Evolutionary conservation across 1,140 invertebrate species (phyloP).

Genomic region (Leptinotarsa defecta): DNA sequence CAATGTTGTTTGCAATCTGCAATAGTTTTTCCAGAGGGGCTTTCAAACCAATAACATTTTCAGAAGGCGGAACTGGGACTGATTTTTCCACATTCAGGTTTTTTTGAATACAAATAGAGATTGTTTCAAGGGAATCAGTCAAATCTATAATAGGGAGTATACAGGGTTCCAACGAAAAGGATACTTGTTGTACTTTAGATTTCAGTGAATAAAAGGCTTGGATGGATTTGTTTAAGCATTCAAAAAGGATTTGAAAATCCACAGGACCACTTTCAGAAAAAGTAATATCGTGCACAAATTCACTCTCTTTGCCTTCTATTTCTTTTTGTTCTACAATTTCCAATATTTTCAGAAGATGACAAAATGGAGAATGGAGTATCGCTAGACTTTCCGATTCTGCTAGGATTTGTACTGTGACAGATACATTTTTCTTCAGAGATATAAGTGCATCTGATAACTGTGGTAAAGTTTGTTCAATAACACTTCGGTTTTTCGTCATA

Average conservation of each 20-base stretch:
- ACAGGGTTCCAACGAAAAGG: background rate
- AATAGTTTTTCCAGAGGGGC: slow-evolving; percentile 32
- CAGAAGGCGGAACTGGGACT: background rate
- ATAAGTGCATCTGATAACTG: too few species aligned
- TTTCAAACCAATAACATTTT: slow-evolving; percentile 23
- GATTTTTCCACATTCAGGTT: background rate
- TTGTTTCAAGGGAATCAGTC: background rate
- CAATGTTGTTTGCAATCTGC: slow-evolving; percentile 26
- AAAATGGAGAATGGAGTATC: too few species aligned
- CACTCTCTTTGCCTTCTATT: slow-evolving; percentile 12
- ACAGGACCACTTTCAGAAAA: too few species aligned
- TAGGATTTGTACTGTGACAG: too few species aligned
- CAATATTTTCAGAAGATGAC: background rate
- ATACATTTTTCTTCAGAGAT: too few species aligned
- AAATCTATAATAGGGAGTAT: slow-evolving; percentile 10
- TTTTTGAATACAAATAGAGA: background rate
- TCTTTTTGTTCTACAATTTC: background rate
- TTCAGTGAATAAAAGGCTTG: background rate
- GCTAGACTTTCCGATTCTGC: too few species aligned
- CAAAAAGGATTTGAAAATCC: too few species aligned
- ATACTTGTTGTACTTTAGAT: background rate
- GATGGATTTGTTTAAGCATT: too few species aligned
- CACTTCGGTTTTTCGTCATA: too few species aligned
- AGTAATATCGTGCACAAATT: too few species aligned
- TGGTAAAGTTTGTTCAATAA: too few species aligned